Base-by-base conservation (phyloP, 2,113 vertebrate genomes). In the Acrocephalus kingi region DNA sequence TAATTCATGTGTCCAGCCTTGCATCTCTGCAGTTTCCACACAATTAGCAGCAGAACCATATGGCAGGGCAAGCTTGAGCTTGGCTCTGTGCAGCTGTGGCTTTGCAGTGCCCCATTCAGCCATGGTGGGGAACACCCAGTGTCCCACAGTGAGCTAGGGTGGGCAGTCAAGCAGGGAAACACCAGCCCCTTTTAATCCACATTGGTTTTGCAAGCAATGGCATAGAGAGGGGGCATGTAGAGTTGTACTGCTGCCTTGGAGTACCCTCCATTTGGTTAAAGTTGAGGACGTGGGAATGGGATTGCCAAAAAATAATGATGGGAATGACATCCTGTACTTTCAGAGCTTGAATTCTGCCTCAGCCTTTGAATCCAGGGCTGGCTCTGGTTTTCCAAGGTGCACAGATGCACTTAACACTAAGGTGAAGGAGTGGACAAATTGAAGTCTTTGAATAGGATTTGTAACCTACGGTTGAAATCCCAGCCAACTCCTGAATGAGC, bases 321-420 rank as follows among this genome's bases (percentile, higher is more conserved):
- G 23, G 33, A 63, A 22, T 14, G 23, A 79, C 11, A 76, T 11
- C 15, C 30, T 8, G 0, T 69, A 33, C 7, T 89, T 91, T n/a
- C 35, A 82, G 66, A 71, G 15, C 17, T 30, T 56, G 51, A 93
- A 63, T 63, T 90, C 51, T 82, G 33, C 17, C 31, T 63, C 61
- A 51, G 58, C 14, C 39, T 72, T 86, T 79, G 66, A 92, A 88
- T 22, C 15, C 20, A 63, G 43, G 64, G n/a, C 46, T 58, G n/a
- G 9, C 1, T 2, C 61, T 41, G 20, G 27, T 59, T 20, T 91
- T 89, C 0, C 0, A 1, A 49, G 8, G 7, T 37, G 15, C 3
- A 7, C 19, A 74, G 17, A 28, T 37, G 3, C 28, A 66, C n/a
- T 64, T 51, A 43, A 66, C 43, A 18, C 10, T 24, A 43, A 75